phyloP scores from a whole-genome alignment of 2,113 vertebrate genomes.

The Sebastes fasciatus region DNA sequence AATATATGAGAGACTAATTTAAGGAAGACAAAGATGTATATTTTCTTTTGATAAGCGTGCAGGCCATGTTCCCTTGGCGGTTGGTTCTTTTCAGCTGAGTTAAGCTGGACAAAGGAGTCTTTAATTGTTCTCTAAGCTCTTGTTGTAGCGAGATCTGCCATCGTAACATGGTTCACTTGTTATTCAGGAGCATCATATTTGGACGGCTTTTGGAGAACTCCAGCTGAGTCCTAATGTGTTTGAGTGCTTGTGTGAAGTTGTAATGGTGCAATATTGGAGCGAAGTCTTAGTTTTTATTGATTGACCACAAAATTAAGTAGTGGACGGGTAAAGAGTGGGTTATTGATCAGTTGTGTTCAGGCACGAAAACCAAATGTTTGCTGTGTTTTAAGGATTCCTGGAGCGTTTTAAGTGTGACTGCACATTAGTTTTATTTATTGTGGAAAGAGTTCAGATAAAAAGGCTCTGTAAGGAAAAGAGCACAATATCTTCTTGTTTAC shows the following conservation, averaged over 20 bases:
- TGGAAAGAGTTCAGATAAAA: slow-evolving; percentile 29
- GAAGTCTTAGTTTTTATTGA: slow-evolving; percentile 56
- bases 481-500: slow-evolving; percentile 49
- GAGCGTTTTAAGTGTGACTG: slow-evolving; percentile 16
- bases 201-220: slow-evolving; percentile 27
- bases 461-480: slow-evolving; percentile 23
- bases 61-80: slow-evolving; percentile 18
- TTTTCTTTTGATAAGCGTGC: slow-evolving; percentile 27
- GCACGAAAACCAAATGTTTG: slow-evolving; percentile 35
- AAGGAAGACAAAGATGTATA: slow-evolving; percentile 32
- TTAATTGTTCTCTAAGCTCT: slow-evolving; percentile 38
- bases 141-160: slow-evolving; percentile 23
- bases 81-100: slow-evolving; percentile 26
- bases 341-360: slow-evolving; percentile 47
- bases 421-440: slow-evolving; percentile 20
- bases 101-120: slow-evolving; percentile 15
- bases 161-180: slow-evolving; percentile 15
- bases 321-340: slow-evolving; percentile 35
- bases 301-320: slow-evolving; percentile 33
- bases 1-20: slow-evolving; percentile 49
- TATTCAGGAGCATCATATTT: slow-evolving; percentile 41
- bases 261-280: slow-evolving; percentile 27
- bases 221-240: slow-evolving; percentile 45
- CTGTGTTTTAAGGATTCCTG: slow-evolving; percentile 28
- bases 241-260: slow-evolving; percentile 42